phyloP scores from a whole-genome alignment of 53 echinoderm and acorn worm species.

The Holothuria leucospilota region DNA sequence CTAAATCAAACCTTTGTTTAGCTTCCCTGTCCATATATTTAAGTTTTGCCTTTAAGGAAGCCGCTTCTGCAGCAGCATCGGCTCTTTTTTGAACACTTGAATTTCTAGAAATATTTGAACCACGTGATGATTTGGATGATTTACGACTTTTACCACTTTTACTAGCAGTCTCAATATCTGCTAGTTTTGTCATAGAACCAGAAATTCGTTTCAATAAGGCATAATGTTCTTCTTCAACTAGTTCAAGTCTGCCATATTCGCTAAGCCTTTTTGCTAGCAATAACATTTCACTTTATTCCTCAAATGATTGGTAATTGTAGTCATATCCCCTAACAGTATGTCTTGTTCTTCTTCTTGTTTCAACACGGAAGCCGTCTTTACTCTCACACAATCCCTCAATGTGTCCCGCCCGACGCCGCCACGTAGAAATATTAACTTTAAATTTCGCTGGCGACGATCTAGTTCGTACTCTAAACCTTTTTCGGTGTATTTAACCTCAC shows the following conservation, averaged over 20 bases:
- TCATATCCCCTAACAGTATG: not conserved
- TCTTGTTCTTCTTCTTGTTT: not conserved
- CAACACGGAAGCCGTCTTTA: not conserved
- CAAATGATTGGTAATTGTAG: not conserved
- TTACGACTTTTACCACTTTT: not conserved
- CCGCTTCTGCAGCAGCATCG: too few relatives aligned
- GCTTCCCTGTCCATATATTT: too few relatives aligned
- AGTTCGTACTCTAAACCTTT: not conserved
- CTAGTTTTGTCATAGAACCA: too few relatives aligned
- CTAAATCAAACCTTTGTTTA: too few relatives aligned
- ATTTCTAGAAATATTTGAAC: not conserved
- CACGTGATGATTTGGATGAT: too few relatives aligned
- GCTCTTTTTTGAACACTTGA: not conserved
- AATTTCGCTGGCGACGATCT: not conserved
- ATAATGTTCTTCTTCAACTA: too few relatives aligned
- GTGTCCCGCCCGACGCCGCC: not conserved
- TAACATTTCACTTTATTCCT: constrained; percentile 5
- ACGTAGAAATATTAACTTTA: not conserved
- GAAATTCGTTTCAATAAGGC: too few relatives aligned
- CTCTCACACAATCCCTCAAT: not conserved
- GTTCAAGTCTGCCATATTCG: not conserved
- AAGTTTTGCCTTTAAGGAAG: too few relatives aligned
- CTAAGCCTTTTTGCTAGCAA: not conserved
- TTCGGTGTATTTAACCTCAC: not conserved
- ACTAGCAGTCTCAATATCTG: not conserved